Conservation (phyloP, 1,140 invertebrate species). For the Polyergus mexicanus region DNA sequence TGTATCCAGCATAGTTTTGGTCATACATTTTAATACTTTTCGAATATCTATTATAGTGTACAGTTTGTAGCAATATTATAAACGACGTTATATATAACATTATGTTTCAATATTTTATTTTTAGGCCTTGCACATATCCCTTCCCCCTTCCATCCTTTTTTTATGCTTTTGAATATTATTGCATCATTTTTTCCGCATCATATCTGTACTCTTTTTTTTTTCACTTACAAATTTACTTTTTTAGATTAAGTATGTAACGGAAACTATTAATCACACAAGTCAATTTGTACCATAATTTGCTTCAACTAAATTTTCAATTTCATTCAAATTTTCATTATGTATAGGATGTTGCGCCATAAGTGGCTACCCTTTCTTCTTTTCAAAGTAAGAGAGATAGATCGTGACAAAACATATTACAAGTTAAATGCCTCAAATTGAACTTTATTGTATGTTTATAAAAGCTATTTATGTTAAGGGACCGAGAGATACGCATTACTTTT, state of each 20-base stretch:
- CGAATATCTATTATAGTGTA: constrained; percentile 52
- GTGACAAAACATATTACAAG: too few relatives aligned
- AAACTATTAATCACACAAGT: neutral
- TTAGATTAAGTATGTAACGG: neutral
- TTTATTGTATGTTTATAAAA: too few relatives aligned
- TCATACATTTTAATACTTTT: constrained; percentile 8
- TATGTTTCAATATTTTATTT: constrained; percentile 68
- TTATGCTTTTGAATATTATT: neutral
- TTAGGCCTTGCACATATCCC: constrained; percentile 39
- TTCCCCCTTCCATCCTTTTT: neutral
- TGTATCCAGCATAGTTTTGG: constrained; percentile 11
- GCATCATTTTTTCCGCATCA: neutral
- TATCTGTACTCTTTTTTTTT: neutral
- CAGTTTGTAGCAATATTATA: constrained; percentile 65
- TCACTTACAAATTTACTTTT: neutral
- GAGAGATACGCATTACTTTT: too few relatives aligned
- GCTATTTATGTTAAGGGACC: too few relatives aligned
- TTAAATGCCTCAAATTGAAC: too few relatives aligned
- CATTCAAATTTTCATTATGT: neutral
- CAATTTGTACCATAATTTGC: neutral
- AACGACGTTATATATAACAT: constrained; percentile 64
- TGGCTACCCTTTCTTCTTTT: too few relatives aligned
- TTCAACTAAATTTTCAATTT: neutral
- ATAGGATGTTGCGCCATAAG: too few relatives aligned
- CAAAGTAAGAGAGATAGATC: too few relatives aligned